A percentile compares a stretch with the other conserved stretches of the same genome.
These are phyloP conservation scores for Hoplodrina blanda DNA, from an alignment of 2,888 invertebrate genomes.

Conservation along the genomic window DNA sequence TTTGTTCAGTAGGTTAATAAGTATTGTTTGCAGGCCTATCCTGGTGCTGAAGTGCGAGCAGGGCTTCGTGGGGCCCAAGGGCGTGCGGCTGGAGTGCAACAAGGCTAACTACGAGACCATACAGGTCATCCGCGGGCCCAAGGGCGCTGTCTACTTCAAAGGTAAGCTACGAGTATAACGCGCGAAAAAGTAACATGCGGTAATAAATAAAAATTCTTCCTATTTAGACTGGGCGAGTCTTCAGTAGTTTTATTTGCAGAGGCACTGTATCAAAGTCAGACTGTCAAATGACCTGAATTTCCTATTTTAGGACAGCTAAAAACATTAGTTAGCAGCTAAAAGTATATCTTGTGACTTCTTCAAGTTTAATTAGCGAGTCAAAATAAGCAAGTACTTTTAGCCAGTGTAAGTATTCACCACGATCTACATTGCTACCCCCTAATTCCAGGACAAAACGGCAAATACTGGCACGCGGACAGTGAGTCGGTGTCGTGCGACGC, in stretches of 20 bases:
- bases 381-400: neutral
- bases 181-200: no score
- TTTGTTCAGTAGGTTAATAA: neutral
- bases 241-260: no score
- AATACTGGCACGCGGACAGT: conserved; percentile 98
- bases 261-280: no score
- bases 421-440: conserved; percentile 7
- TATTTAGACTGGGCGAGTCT: no score
- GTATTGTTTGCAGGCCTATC: conserved; percentile 92
- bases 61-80: conserved; percentile 98
- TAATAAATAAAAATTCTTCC: no score
- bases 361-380: neutral
- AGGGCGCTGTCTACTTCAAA: conserved; percentile 97
- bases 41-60: conserved; percentile 98
- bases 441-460: conserved; percentile 95
- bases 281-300: no score
- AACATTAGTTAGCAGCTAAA: no score
- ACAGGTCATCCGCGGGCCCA: conserved; percentile 96
- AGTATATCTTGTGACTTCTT: no score
- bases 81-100: conserved; percentile 97
- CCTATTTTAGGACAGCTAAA: no score
- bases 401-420: neutral
- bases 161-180: conserved; percentile 91
- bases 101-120: conserved; percentile 98
- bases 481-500: conserved; percentile 97